Percentiles rank a stretch among this genome's conserved stretches.
phyloP scores from a whole-genome alignment of 2,888 invertebrate species.

The Macaria liturata region DNA sequence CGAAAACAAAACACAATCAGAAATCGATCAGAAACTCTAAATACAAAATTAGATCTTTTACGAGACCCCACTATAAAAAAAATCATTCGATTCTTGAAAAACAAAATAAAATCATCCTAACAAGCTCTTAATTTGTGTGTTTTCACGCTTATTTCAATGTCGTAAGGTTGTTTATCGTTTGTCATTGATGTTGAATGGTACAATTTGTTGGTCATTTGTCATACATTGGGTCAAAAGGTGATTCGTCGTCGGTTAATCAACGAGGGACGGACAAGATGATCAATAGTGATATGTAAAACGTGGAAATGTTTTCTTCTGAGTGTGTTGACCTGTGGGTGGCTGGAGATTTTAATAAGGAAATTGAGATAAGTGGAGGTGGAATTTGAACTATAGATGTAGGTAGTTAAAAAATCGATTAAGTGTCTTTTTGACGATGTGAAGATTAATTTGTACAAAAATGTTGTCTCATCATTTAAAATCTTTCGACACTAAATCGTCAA shows the following conservation, averaged over 20 bases:
- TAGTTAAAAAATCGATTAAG: background rate
- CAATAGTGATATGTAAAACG: slow-evolving; percentile 56
- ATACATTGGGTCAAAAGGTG: slow-evolving; percentile 65
- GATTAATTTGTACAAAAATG: too few relatives aligned
- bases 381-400: background rate
- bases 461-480: too few relatives aligned
- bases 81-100: slow-evolving; percentile 29
- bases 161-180: slow-evolving; percentile 31
- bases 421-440: too few relatives aligned
- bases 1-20: slow-evolving; percentile 25
- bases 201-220: slow-evolving; percentile 68
- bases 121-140: slow-evolving; percentile 18
- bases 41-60: slow-evolving; percentile 36
- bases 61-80: slow-evolving; percentile 34
- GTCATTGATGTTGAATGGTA: slow-evolving; percentile 34
- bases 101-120: slow-evolving; percentile 27
- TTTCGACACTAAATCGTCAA: too few relatives aligned
- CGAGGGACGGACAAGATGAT: slow-evolving; percentile 62
- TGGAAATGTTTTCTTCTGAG: slow-evolving; percentile 32
- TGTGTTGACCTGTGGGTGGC: slow-evolving; percentile 28
- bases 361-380: slow-evolving; percentile 4
- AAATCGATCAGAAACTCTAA: slow-evolving; percentile 28
- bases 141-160: slow-evolving; percentile 15
- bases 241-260: slow-evolving; percentile 69
- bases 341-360: slow-evolving; percentile 16